Percentiles rank a stretch among this genome's conserved stretches.
phyloP scores from a whole-genome alignment of 2,797 vertebrate species.

The Sylvia borin region DNA sequence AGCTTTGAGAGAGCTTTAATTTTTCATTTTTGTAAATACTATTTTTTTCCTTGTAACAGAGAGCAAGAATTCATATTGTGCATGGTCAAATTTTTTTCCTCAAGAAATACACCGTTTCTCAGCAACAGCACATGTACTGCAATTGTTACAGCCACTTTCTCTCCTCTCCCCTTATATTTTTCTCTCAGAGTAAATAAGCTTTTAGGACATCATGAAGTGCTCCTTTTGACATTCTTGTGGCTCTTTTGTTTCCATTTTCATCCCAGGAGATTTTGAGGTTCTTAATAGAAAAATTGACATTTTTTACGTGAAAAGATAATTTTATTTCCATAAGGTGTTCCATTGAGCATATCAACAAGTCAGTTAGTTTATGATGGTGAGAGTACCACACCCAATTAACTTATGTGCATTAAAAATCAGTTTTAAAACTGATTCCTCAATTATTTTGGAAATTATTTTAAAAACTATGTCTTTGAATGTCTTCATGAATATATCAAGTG shows the following conservation, averaged over 20 bases:
- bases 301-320: neutral
- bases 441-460: neutral
- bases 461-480: neutral
- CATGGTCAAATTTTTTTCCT: neutral
- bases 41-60: neutral
- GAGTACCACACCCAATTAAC: neutral
- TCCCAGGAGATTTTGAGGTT: neutral
- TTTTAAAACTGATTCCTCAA: neutral
- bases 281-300: neutral
- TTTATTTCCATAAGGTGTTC: neutral
- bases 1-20: neutral
- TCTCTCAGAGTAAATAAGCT: slow-evolving; percentile 24
- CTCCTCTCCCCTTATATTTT: neutral
- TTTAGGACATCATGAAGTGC: neutral
- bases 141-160: neutral
- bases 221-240: neutral
- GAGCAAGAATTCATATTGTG: neutral
- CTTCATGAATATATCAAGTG: neutral
- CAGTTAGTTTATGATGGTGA: neutral
- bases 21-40: neutral
- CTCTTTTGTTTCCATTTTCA: slow-evolving; percentile 29
- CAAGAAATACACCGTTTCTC: neutral
- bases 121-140: slow-evolving; percentile 1
- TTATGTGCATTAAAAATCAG: neutral
- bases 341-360: neutral